Percentiles rank a stretch among this genome's conserved stretches.
phyloP scores from a whole-genome alignment of 2,888 invertebrate genomes.

The Spisula solida region DNA sequence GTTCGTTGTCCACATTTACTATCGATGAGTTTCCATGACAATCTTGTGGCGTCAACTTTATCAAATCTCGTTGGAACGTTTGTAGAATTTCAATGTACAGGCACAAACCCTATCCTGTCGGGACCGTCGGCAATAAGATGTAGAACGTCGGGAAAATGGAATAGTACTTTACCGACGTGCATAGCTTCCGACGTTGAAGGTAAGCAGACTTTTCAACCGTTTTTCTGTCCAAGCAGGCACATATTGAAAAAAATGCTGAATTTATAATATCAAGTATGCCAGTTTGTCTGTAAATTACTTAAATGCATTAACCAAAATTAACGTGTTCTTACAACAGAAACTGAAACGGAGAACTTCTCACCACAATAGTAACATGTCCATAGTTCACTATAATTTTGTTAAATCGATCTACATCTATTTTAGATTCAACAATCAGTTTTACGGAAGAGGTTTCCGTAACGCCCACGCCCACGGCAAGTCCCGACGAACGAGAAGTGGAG shows the following conservation, averaged over 20 bases:
- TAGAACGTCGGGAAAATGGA: conserved; percentile 39
- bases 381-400: too few relatives aligned
- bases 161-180: conserved; percentile 46
- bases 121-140: conserved; percentile 43
- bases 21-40: conserved; percentile 25
- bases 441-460: neutral
- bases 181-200: neutral
- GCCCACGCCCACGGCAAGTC: neutral
- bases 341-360: too few relatives aligned
- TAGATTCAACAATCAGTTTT: neutral
- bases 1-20: conserved; percentile 33
- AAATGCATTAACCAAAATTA: too few relatives aligned
- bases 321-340: too few relatives aligned
- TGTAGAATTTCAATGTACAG: conserved; percentile 49
- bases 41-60: conserved; percentile 25
- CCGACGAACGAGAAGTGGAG: conserved; percentile 57
- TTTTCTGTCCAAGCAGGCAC: too few relatives aligned
- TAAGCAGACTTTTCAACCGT: neutral
- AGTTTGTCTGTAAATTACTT: too few relatives aligned
- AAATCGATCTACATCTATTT: too few relatives aligned
- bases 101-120: conserved; percentile 23
- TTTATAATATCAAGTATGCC: too few relatives aligned
- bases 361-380: too few relatives aligned
- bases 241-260: too few relatives aligned
- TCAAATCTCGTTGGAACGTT: conserved; percentile 40